Evolutionary conservation across 2,888 invertebrate species (phyloP), one percentile per base, ranked within the genome.

Genomic region (Unio pictorum): DNA sequence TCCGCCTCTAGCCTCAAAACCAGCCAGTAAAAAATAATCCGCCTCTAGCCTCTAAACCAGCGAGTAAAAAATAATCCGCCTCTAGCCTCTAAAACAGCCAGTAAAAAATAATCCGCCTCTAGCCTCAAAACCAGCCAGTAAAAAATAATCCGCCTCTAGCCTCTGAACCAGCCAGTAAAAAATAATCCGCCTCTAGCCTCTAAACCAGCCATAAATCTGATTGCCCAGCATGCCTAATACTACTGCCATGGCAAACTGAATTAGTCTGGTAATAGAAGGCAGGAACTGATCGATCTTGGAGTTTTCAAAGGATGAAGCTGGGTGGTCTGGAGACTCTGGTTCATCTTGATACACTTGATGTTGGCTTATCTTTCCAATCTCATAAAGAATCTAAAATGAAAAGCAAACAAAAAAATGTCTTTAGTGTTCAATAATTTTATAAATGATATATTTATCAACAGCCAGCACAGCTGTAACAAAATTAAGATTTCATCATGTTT

Each of bases 271-370:
- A n/a, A 64, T 66, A 54, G 76, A 74, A 0, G 79, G 79, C 1
- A 75, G 65, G 54, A 72, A 71, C n/a, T 61, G 56, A 54, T 79
- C 76, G 0, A 75, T 26, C 23, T 69, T 67, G 23, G 67, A 66
- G 26, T 61, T 70, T 0, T 61, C 59, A 3, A 75, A 59, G 3
- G 74, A 74, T 11, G 30, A 11, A 2, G 77, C 75, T 28, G 77
- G 75, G 55, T 62, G 71, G 55, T 75, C 75, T 7, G 55, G 26
- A 3, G 74, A 75, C 63, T 82, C 80, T 20, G 87, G 86, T 74
- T 88, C 88, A 45, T 79, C 77, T 56, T 76, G 66, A 81, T 84
- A 83, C 45, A 88, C 86, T 61, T 86, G 76, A 68, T 80, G 72
- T 55, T 76, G 66, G 45, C 74, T 56, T 18, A 88, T 79, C 62